Conservation (phyloP, 2,888 invertebrate genomes). For the Julus scanicus region DNA sequence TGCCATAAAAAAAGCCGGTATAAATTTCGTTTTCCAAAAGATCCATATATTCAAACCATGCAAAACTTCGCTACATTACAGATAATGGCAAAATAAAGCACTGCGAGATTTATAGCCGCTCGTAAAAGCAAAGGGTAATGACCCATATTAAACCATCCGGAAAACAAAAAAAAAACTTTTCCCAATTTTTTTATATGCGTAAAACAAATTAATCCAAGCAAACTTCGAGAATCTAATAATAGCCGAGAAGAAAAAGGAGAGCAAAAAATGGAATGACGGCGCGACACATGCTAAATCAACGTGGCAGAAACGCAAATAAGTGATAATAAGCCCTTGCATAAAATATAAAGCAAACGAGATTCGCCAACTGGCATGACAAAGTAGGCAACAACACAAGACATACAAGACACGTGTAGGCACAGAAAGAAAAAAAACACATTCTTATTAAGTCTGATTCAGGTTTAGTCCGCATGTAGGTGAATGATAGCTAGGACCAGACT, state of each 20-base stretch:
- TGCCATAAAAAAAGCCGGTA: neutral
- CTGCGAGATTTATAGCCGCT: neutral
- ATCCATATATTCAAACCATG: neutral
- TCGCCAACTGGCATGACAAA: neutral
- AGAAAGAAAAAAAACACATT: neutral
- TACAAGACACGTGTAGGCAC: neutral
- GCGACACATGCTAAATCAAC: neutral
- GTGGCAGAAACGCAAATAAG: constrained; percentile 2
- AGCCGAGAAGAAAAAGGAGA: neutral
- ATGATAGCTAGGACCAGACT: neutral
- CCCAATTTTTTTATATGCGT: neutral
- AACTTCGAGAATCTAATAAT: neutral
- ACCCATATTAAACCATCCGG: constrained; percentile 8
- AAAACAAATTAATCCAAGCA: constrained; percentile 11
- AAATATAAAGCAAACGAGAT: constrained; percentile 11
- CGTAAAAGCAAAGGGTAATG: constrained; percentile 37
- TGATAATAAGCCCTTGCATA: constrained; percentile 11
- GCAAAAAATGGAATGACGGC: neutral
- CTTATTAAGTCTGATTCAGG: neutral
- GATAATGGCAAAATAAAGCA: constrained; percentile 16
- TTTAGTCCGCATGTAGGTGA: neutral
- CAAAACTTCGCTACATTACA: constrained; percentile 12
- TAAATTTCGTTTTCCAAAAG: neutral
- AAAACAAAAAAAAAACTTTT: constrained; percentile 1
- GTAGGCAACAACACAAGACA: neutral